Conservation (phyloP, 2,113 vertebrate genomes). For the Puffinus mauretanicus region DNA sequence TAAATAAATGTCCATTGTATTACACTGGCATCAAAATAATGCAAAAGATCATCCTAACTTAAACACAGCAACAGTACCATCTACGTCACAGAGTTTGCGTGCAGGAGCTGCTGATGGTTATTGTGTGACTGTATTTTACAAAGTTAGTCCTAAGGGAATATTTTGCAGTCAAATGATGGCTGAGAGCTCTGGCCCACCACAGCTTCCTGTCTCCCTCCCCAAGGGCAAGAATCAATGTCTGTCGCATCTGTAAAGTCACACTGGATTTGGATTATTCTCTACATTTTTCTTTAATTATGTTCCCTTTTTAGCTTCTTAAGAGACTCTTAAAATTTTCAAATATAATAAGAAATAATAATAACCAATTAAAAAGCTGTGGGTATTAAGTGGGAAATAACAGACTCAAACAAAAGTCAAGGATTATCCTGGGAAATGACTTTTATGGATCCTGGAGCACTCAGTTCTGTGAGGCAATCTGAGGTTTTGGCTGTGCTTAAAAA, state of each 20-base stretch:
- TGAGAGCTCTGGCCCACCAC: constrained; percentile 19
- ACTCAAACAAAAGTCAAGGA: constrained; percentile 43
- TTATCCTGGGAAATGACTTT: constrained; percentile 47
- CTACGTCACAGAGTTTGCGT: not conserved
- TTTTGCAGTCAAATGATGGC: constrained; percentile 13
- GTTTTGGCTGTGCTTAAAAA: not conserved
- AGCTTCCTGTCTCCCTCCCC: constrained; percentile 16
- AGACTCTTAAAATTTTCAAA: constrained; percentile 43
- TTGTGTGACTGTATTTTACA: not conserved
- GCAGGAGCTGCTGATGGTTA: not conserved
- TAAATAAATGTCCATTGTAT: not conserved
- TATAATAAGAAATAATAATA: constrained; percentile 59
- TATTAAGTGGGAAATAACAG: constrained; percentile 52
- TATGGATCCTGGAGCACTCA: constrained; percentile 1
- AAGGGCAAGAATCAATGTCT: not conserved
- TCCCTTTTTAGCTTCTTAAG: not conserved
- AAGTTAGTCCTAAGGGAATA: constrained; percentile 2
- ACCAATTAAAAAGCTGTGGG: constrained; percentile 39
- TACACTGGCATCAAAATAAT: not conserved
- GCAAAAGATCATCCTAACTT: not conserved
- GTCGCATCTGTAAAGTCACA: not conserved
- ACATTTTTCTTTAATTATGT: constrained; percentile 27
- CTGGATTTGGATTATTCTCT: not conserved
- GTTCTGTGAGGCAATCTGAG: constrained; percentile 40
- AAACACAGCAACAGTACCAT: not conserved